Conservation (phyloP, 2,888 invertebrate species). For the Pardosa pseudoannulata region DNA sequence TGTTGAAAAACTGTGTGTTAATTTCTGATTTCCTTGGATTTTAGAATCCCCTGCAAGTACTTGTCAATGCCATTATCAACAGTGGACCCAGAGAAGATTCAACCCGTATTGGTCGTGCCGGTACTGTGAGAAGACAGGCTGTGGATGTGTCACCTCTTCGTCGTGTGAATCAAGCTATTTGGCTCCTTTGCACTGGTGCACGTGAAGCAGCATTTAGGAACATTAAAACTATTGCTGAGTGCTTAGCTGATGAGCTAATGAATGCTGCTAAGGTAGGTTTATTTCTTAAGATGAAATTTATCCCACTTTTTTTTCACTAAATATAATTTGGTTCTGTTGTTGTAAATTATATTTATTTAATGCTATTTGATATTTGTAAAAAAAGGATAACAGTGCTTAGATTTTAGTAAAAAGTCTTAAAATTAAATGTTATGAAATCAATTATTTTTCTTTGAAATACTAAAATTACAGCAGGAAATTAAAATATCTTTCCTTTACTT, state of each 20-base stretch:
- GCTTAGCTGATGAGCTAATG: constrained; percentile 99
- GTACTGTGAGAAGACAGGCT: constrained; percentile 99
- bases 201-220: constrained; percentile 99
- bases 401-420: too few relatives aligned
- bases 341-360: too few relatives aligned
- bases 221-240: constrained; percentile 99
- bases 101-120: constrained; percentile 99
- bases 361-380: too few relatives aligned
- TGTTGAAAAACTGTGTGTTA: too few relatives aligned
- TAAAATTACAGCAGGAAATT: too few relatives aligned
- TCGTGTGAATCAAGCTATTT: constrained; percentile 99
- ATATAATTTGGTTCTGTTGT: too few relatives aligned
- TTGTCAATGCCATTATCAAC: constrained; percentile 98
- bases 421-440: too few relatives aligned
- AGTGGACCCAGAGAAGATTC: constrained; percentile 99
- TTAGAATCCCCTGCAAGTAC: constrained; percentile 84
- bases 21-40: constrained; percentile 50
- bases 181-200: constrained; percentile 98
- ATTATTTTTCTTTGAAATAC: too few relatives aligned
- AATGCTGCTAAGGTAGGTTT: constrained; percentile 95
- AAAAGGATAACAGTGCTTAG: too few relatives aligned
- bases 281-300: too few relatives aligned
- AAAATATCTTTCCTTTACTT: too few relatives aligned
- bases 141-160: constrained; percentile 99
- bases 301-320: too few relatives aligned